Conservation (phyloP, 2,888 invertebrate genomes). For the Acrobasis suavella region DNA sequence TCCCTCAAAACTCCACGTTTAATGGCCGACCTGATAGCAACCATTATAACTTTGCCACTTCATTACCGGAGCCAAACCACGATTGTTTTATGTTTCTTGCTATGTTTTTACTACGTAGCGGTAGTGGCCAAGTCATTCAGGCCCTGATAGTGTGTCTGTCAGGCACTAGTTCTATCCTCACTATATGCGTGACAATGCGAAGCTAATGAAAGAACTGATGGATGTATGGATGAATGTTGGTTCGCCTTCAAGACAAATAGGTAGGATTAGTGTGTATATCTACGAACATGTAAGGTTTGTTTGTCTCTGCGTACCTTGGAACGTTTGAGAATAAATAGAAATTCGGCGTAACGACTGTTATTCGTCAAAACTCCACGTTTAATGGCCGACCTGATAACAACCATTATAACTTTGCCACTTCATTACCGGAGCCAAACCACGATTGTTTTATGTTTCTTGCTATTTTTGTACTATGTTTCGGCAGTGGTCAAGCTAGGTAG, state of each 20-base stretch:
- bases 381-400: conserved; percentile 43
- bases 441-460: neutral
- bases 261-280: too few relatives aligned
- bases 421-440: conserved; percentile 38
- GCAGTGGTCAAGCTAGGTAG: too few relatives aligned
- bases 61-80: conserved; percentile 38
- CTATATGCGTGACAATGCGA: too few relatives aligned
- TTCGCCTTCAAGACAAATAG: too few relatives aligned
- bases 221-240: too few relatives aligned
- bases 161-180: too few relatives aligned
- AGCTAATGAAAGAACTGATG: too few relatives aligned
- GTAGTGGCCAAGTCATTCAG: too few relatives aligned
- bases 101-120: too few relatives aligned
- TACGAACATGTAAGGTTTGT: too few relatives aligned
- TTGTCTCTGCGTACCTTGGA: neutral
- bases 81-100: neutral
- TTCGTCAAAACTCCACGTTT: conserved; percentile 39
- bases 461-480: too few relatives aligned
- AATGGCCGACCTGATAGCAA: conserved; percentile 43
- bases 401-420: conserved; percentile 46
- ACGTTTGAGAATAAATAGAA: conserved; percentile 12
- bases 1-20: conserved; percentile 39
- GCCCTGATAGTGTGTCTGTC: too few relatives aligned
- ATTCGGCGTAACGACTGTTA: conserved; percentile 25
- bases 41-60: conserved; percentile 46